Conservation (phyloP, 2,888 invertebrate genomes). For the Sinelater perroti region DNA sequence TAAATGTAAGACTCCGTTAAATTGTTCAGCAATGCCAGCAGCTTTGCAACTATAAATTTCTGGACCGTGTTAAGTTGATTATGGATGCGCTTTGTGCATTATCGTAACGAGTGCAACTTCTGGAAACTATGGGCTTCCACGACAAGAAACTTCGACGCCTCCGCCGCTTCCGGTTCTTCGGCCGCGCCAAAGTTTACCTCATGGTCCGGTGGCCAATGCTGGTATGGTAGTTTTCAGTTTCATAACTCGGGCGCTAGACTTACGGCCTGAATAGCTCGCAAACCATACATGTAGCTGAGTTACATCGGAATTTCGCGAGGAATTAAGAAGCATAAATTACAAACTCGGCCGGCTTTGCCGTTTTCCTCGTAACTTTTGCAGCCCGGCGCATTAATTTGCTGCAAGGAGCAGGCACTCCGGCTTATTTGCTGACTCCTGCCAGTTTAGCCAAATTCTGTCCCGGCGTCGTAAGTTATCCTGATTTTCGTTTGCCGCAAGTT, state of each 20-base stretch:
- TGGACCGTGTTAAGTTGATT: too few relatives aligned
- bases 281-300: slow-evolving; percentile 34
- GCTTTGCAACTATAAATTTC: too few relatives aligned
- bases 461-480: slow-evolving; percentile 7
- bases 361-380: slow-evolving; percentile 29
- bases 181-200: slow-evolving; percentile 69
- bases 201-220: slow-evolving; percentile 69
- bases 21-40: too few relatives aligned
- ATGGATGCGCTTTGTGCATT: slow-evolving; percentile 3
- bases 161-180: slow-evolving; percentile 67
- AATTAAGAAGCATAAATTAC: slow-evolving; percentile 43
- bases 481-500: too few relatives aligned
- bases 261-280: slow-evolving; percentile 33
- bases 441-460: slow-evolving; percentile 18
- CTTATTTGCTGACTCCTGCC: slow-evolving; percentile 30
- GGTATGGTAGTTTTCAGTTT: slow-evolving; percentile 57
- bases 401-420: slow-evolving; percentile 25
- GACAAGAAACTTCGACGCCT: slow-evolving; percentile 66
- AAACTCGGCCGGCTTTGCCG: slow-evolving; percentile 31
- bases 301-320: slow-evolving; percentile 37
- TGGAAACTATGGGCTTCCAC: slow-evolving; percentile 61
- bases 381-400: slow-evolving; percentile 34
- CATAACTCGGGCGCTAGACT: slow-evolving; percentile 34
- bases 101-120: not conserved
- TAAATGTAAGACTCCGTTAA: too few relatives aligned